Evolutionary conservation across 2,888 invertebrate species (phyloP).

Genomic region (Hemaris fuciformis): DNA sequence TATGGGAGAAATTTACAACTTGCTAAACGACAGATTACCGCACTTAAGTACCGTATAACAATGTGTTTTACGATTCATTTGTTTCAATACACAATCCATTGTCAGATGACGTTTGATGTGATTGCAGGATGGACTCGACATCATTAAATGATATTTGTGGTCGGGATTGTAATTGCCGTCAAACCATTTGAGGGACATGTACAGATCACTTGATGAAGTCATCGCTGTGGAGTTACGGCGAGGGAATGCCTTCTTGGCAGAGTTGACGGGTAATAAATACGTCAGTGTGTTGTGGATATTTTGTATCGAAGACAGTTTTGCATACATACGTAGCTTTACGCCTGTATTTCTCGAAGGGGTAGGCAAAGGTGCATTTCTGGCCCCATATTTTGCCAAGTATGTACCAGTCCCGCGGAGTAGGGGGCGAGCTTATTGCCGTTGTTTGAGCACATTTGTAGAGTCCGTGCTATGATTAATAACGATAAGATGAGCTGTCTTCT

Average conservation of each 20-base stretch:
- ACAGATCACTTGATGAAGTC: not conserved
- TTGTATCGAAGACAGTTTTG: too few relatives aligned
- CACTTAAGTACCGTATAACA: constrained; percentile 66
- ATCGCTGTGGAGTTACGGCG: not conserved
- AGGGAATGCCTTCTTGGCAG: not conserved
- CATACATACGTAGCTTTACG: too few relatives aligned
- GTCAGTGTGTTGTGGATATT: too few relatives aligned
- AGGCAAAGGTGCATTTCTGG: too few relatives aligned
- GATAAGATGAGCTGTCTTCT: too few relatives aligned
- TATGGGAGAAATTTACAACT: constrained; percentile 33
- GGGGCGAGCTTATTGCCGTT: too few relatives aligned
- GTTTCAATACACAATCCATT: constrained; percentile 67
- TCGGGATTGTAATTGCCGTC: constrained; percentile 32
- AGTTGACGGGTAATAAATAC: too few relatives aligned
- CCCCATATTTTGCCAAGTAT: too few relatives aligned
- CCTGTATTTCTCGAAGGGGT: too few relatives aligned
- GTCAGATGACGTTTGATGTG: constrained; percentile 42
- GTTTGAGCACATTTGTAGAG: too few relatives aligned
- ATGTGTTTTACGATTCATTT: constrained; percentile 77
- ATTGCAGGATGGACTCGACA: constrained; percentile 54
- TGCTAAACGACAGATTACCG: constrained; percentile 46
- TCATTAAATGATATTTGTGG: constrained; percentile 39
- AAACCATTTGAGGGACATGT: not conserved
- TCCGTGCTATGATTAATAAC: too few relatives aligned
- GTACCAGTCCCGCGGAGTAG: too few relatives aligned